phyloP scores from a whole-genome alignment of 2,113 vertebrate species.

The Chionomys nivalis region DNA sequence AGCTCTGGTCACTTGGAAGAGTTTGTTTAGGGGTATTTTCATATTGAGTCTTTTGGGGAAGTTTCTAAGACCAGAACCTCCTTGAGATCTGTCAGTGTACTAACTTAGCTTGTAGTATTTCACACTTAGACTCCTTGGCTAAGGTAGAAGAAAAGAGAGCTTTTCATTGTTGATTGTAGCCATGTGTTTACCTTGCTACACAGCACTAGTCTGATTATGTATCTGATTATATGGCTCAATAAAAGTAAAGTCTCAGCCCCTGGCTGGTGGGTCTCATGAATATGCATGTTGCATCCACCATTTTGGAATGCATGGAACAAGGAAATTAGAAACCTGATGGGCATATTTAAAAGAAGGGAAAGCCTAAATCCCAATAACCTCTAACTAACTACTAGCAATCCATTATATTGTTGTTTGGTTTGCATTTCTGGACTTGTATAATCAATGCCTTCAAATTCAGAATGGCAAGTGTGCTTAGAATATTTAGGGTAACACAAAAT shows the following conservation, averaged over 20 bases:
- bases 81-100: neutral
- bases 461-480: neutral
- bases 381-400: neutral
- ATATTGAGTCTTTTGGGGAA: slow-evolving; percentile 2
- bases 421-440: neutral
- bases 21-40: neutral
- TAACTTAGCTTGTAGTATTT: neutral
- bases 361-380: neutral
- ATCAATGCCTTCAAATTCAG: neutral
- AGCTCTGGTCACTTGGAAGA: slow-evolving; percentile 25
- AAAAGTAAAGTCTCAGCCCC: neutral
- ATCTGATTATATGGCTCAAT: neutral
- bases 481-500: neutral
- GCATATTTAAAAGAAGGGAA: neutral
- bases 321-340: neutral
- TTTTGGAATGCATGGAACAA: neutral
- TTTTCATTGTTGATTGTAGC: neutral
- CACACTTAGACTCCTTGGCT: neutral
- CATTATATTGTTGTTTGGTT: neutral
- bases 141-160: neutral
- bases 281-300: neutral
- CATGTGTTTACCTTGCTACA: neutral
- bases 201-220: neutral
- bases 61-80: slow-evolving; percentile 11
- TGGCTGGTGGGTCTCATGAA: neutral